A percentile compares a stretch with the other conserved stretches of the same genome.
Evolutionary conservation across 1,140 invertebrate species (phyloP).

Genomic region (Pseudomyrmex sp.): DNA sequence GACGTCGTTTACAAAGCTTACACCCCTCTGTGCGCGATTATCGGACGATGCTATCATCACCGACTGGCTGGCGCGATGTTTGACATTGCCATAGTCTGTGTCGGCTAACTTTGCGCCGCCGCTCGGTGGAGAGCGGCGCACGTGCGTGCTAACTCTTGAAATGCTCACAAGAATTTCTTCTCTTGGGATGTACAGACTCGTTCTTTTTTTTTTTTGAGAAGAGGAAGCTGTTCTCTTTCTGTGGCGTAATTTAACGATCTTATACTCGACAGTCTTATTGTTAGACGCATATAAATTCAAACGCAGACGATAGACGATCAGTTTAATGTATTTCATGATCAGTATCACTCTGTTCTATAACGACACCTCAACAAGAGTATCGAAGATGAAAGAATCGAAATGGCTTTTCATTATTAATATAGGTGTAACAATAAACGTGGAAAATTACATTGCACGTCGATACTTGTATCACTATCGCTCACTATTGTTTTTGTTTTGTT

Average conservation of each 20-base stretch:
- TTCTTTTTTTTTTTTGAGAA: no score
- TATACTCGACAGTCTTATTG: no score
- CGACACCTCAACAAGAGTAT: slow-evolving; percentile 32
- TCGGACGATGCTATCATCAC: slow-evolving; percentile 64
- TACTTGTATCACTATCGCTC: not conserved
- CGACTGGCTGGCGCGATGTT: slow-evolving; percentile 38
- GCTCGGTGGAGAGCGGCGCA: not conserved
- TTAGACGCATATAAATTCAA: no score
- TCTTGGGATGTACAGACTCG: not conserved
- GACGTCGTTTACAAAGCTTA: slow-evolving; percentile 16
- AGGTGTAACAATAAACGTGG: slow-evolving; percentile 44
- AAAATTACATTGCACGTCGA: slow-evolving; percentile 44
- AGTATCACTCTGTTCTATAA: slow-evolving; percentile 39
- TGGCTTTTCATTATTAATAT: slow-evolving; percentile 29
- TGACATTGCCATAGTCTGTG: slow-evolving; percentile 67
- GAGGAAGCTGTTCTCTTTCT: no score
- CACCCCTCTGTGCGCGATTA: slow-evolving; percentile 54
- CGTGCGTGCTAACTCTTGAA: slow-evolving; percentile 44
- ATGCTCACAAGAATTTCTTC: no score
- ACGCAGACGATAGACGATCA: not conserved
- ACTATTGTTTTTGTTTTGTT: not conserved
- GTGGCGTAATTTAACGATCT: no score
- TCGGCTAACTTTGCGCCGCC: slow-evolving; percentile 17
- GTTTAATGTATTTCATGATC: slow-evolving; percentile 51
- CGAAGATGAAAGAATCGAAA: slow-evolving; percentile 42